Evolutionary conservation across 2,797 vertebrate genomes (phyloP), one percentile per base, ranked within the genome.

Genomic region (Amblyraja radiata): DNA sequence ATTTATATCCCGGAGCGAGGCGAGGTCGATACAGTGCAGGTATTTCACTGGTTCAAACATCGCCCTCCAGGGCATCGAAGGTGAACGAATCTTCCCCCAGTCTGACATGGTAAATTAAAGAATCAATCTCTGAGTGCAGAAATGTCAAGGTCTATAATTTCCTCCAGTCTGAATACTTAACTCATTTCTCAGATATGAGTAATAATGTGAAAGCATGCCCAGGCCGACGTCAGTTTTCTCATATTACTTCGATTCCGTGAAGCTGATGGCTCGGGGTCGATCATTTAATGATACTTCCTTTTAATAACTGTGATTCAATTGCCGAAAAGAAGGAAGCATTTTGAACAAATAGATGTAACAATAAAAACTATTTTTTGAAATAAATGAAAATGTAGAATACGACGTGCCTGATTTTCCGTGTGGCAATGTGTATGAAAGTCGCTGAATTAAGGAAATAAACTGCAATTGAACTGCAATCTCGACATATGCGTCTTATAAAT

Each of bases 111-210:
- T 28, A 71, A 74, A 54, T 88, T 68, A 68, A 18, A 54, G 6
- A 21, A 74, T 74, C 90, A 16, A 92, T 76, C 39, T 76, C 76
- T 18, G 54, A 92, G 90, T 54, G 39, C 71, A 92, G 68, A 76
- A 76, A 54, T 92, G 90, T 92, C 90, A 92, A 46, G 90, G 76
- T 76, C 39, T 28, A 65, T 88, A 32, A 32, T 83, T 76, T 23
- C 46, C 21, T 92, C 1, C 6, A 2, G 39, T 16, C 71, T 54
- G 90, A 54, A 11, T 92, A 36, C 23, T 92, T 58, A 54, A 92
- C 6, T 76, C 90, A 73, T 25, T 92, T 91, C 46, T 11, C 71
- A 3, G 39, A 46, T 58, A 36, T 36, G 68, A 91, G 36, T 74
- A 28, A 92, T 39, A n/a, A 11, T 7, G 21, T 73, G 46, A 46